Conservation (phyloP, 2,113 vertebrate species). For the Indicator indicator region DNA sequence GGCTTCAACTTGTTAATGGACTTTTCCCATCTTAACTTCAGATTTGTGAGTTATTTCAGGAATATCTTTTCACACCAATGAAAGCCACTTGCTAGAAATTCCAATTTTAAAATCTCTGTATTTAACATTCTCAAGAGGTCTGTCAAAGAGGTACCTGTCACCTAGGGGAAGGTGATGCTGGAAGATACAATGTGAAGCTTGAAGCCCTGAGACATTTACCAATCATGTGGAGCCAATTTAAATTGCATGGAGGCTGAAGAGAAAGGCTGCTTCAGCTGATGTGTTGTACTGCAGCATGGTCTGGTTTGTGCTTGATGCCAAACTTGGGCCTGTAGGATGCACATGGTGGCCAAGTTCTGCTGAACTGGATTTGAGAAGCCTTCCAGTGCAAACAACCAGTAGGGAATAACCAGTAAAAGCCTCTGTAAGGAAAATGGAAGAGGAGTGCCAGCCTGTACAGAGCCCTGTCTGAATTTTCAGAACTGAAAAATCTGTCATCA, state of each 20-base stretch:
- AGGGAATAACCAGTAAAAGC: not conserved
- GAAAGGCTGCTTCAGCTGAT: not conserved
- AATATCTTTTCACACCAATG: not conserved
- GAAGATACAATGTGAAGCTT: not conserved
- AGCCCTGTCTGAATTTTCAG: not conserved
- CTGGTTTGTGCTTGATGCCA: not conserved
- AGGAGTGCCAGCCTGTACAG: not conserved
- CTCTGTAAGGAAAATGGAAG: not conserved
- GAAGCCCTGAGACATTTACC: not conserved
- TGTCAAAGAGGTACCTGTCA: not conserved
- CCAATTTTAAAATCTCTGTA: not conserved
- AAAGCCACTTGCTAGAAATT: not conserved
- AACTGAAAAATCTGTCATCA: conserved; percentile 9
- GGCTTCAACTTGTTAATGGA: conserved; percentile 43
- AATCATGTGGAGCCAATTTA: not conserved
- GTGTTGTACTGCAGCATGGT: not conserved
- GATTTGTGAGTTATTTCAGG: conserved; percentile 7
- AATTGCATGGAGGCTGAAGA: not conserved
- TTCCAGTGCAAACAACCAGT: not conserved
- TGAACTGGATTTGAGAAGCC: not conserved
- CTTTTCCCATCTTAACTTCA: conserved; percentile 45
- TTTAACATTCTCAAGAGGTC: not conserved
- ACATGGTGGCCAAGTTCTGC: not conserved
- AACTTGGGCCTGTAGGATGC: not conserved
- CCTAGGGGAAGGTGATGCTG: not conserved